phyloP scores from a whole-genome alignment of 2,113 vertebrate species.

The Gallinago media region DNA sequence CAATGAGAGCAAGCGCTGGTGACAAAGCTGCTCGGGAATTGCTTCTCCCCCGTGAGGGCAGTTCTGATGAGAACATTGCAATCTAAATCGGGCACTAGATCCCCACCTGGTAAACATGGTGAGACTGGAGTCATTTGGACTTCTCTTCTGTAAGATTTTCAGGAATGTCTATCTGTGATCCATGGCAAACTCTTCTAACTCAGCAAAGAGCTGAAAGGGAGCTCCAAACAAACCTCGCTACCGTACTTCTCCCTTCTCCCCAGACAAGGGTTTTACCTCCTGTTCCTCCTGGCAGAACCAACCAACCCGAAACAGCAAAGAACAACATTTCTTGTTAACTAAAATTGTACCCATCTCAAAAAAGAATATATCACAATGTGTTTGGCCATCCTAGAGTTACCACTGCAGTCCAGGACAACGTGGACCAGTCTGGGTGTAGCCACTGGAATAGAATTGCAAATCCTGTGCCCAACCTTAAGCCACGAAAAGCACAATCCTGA shows the following conservation, averaged over 20 bases:
- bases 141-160: not conserved
- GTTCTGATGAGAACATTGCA: not conserved
- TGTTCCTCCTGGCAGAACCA: not conserved
- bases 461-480: too few relatives aligned
- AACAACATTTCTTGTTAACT: not conserved
- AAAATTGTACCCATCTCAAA: not conserved
- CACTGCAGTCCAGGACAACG: not conserved
- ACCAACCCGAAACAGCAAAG: rapidly evolving
- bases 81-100: rapidly evolving
- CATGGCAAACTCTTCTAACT: not conserved
- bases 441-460: not conserved
- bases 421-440: not conserved
- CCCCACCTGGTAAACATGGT: not conserved
- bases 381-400: not conserved
- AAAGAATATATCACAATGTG: not conserved
- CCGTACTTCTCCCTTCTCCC: rapidly evolving
- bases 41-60: not conserved
- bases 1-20: not conserved
- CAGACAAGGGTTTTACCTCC: rapidly evolving
- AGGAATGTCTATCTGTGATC: not conserved
- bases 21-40: not conserved
- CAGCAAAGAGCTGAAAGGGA: not conserved
- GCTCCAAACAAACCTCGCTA: not conserved
- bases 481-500: not conserved
- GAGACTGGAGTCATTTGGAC: not conserved